These are phyloP conservation scores for Pseudomugil gertrudae DNA, from an alignment of 2,797 vertebrate species.

Conservation along the genomic window DNA sequence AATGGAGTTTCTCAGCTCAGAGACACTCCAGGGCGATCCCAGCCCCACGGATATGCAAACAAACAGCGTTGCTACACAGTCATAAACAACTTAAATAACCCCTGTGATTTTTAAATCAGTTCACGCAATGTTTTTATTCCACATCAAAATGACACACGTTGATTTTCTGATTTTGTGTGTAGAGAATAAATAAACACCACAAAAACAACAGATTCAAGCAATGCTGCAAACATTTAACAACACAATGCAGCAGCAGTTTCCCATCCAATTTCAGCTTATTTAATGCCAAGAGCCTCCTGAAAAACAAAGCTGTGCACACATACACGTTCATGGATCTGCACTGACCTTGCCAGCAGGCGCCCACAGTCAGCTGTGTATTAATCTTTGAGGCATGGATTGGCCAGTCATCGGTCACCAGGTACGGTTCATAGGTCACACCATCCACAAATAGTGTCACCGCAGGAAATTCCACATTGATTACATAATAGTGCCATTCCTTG, in stretches of 20 bases:
- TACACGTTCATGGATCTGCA: slow-evolving; percentile 26
- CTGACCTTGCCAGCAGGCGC: slow-evolving; percentile 98
- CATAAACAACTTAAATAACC: slow-evolving; percentile 14
- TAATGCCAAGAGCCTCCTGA: slow-evolving; percentile 4
- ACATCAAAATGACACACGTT: neutral
- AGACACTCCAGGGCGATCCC: too few relatives aligned
- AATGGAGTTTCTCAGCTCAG: too few relatives aligned
- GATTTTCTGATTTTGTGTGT: slow-evolving; percentile 24
- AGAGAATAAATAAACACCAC: slow-evolving; percentile 17
- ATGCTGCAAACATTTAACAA: slow-evolving; percentile 28
- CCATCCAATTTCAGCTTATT: slow-evolving; percentile 11
- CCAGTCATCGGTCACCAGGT: slow-evolving; percentile 98
- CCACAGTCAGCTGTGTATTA: slow-evolving; percentile 94
- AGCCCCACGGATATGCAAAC: too few relatives aligned
- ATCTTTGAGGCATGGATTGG: slow-evolving; percentile 95
- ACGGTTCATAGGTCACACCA: slow-evolving; percentile 94
- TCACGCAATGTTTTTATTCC: slow-evolving; percentile 11
- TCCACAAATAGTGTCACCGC: slow-evolving; percentile 95
- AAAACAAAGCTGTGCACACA: slow-evolving; percentile 4
- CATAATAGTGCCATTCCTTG: slow-evolving; percentile 99
- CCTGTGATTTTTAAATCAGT: slow-evolving; percentile 14
- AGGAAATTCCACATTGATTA: slow-evolving; percentile 96
- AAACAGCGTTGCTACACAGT: neutral
- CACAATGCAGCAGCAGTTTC: slow-evolving; percentile 6
- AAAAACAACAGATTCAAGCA: slow-evolving; percentile 31